Evolutionary conservation across 1,140 invertebrate species (phyloP).

Genomic region (Cherax destructor): DNA sequence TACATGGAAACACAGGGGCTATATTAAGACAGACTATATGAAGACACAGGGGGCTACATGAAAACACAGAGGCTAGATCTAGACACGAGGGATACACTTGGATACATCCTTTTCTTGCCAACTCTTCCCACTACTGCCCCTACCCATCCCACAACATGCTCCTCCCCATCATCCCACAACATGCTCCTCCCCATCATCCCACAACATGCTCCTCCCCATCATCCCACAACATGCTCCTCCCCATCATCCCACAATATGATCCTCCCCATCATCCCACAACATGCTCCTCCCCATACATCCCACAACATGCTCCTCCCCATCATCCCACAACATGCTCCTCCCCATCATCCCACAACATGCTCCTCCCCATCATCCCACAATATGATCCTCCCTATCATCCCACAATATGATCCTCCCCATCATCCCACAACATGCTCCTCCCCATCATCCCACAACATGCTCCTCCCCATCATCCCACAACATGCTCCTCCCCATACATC

Average conservation of each 20-base stretch:
- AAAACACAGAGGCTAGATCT: too few relatives aligned
- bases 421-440: not conserved
- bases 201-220: not conserved
- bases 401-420: not conserved
- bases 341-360: not conserved
- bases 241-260: not conserved
- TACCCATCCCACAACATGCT: not conserved
- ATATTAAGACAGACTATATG: too few relatives aligned
- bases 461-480: not conserved
- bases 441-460: not conserved
- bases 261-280: not conserved
- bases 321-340: not conserved
- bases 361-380: not conserved
- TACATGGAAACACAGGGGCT: too few relatives aligned
- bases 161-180: not conserved
- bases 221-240: not conserved
- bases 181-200: not conserved
- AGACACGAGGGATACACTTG: not conserved
- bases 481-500: not conserved
- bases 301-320: not conserved
- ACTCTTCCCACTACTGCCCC: conserved; percentile 4
- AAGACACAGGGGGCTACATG: too few relatives aligned
- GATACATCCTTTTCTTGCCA: conserved; percentile 9
- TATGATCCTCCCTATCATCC: not conserved
- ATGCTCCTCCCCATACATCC: not conserved